Percentiles rank a stretch among this genome's conserved stretches.
Evolutionary conservation across 37 sponge, comb jelly and placozoan species (phyloP).

Genomic region (Lycopodina hypogea): DNA sequence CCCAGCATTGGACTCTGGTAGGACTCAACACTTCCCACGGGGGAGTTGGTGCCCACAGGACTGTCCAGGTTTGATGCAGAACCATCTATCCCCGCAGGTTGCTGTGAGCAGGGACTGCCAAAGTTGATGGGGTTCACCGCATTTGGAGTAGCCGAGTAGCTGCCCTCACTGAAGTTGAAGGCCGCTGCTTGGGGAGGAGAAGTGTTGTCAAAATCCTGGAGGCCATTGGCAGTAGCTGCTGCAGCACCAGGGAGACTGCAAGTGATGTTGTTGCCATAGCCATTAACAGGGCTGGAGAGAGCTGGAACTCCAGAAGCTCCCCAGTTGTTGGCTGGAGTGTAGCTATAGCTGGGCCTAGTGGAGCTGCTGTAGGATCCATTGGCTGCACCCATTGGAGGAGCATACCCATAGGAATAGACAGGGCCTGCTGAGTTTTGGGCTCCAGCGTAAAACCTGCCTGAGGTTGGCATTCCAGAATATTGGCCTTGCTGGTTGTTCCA

Average conservation of each 20-base stretch:
- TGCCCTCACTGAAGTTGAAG: not conserved
- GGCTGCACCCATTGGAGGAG: slow-evolving; percentile 12
- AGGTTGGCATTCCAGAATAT: not conserved
- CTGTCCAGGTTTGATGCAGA: slow-evolving; percentile 31
- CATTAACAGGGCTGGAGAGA: slow-evolving; percentile 11
- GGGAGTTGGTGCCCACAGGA: slow-evolving; percentile 42
- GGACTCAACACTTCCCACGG: slow-evolving; percentile 58
- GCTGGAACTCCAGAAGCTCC: not conserved
- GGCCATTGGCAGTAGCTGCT: not conserved
- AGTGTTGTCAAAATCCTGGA: slow-evolving; percentile 28
- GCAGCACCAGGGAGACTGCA: not conserved
- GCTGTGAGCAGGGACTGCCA: slow-evolving; percentile 19
- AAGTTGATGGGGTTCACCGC: slow-evolving; percentile 15
- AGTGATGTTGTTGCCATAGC: slow-evolving; percentile 2
- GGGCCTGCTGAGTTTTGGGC: slow-evolving; percentile 9
- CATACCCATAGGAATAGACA: slow-evolving; percentile 31
- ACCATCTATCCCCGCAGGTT: not conserved
- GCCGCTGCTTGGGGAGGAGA: slow-evolving; percentile 14
- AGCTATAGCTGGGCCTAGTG: slow-evolving; percentile 1
- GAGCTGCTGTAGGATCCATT: not conserved
- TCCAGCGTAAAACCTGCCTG: slow-evolving; percentile 6
- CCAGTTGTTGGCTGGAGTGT: slow-evolving; percentile 8
- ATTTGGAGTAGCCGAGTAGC: not conserved
- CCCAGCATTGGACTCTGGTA: slow-evolving; percentile 41
- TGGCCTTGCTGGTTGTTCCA: slow-evolving; percentile 24